Conservation (phyloP, 2,888 invertebrate species). For the Eremobia ochroleuca region DNA sequence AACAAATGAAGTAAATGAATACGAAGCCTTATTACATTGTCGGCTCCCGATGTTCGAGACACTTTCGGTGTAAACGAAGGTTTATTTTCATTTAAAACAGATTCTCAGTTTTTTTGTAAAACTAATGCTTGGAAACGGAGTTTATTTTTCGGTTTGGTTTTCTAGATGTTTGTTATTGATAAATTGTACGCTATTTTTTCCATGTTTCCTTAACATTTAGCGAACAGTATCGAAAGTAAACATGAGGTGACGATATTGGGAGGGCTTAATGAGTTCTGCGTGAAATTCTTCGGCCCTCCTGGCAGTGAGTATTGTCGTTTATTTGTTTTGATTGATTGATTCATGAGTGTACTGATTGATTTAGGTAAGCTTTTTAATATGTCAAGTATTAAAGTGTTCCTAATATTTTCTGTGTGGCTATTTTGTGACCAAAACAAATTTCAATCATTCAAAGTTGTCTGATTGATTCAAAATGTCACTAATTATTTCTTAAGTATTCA, state of each 20-base stretch:
- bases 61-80: not conserved
- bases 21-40: not conserved
- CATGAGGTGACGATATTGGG: slow-evolving; percentile 99
- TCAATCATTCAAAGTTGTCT: not conserved
- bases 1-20: not conserved
- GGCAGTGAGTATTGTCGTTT: slow-evolving; percentile 94
- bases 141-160: not conserved
- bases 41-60: too few species aligned
- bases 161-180: not conserved
- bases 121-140: not conserved
- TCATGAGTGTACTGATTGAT: not conserved
- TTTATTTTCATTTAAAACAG: not conserved
- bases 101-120: not conserved
- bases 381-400: not conserved
- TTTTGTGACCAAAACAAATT: not conserved
- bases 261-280: slow-evolving; percentile 99
- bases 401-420: not conserved
- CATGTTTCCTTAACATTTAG: slow-evolving; percentile 57
- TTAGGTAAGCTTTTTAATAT: not conserved
- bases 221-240: slow-evolving; percentile 98
- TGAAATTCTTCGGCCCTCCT: slow-evolving; percentile 99
- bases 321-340: slow-evolving; percentile 2
- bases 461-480: not conserved
- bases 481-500: not conserved
- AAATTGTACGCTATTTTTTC: not conserved